Evolutionary conservation across 2,797 vertebrate genomes (phyloP), one percentile per base, ranked within the genome.

Genomic region (Cephalopachus bancanus): DNA sequence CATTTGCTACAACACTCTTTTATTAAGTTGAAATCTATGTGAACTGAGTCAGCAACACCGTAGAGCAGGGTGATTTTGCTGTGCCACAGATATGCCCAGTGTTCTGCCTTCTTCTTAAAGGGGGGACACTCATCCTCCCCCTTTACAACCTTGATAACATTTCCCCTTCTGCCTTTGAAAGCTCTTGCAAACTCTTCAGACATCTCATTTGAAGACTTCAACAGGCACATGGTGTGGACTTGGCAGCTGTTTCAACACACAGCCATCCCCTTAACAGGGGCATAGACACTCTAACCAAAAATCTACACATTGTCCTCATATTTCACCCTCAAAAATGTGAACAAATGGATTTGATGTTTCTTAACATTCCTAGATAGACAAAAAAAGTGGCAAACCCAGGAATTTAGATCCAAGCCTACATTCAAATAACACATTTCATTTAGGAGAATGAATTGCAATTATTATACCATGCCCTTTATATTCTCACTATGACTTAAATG

Each of bases 381-480:
- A n/a, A 89, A 17, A 80, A 59, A 57, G 22, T 7, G 49, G 60
- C 8, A 0, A 80, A 24, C 2, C 14, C 11, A 60, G 53, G 19
- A 89, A 96, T 37, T 79, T 75, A 78, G 30, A 76, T 62, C 4
- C 6, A 88, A 88, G 37, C 6, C 69, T 92, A 76, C 24, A 83
- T 14, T 74, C 44, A 94, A 96, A 53, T 14, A 90, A 26, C 0
- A 1, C 60, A 83, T 59, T 96, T 89, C n/a, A 94, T 57, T 89
- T 67, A 81, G 22, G 3, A 90, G 28, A 88, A 78, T 19, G 6
- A 83, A 81, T 5, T 74, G 7, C 7, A 83, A n/a, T 49, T 67
- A 83, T 83, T 89, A 86, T 16, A 53, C 37, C 55, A 79, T 49
- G 2, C n/a, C 3, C 7, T 67, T 69, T 80, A 55, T 76, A 79